Base-by-base conservation (phyloP, 1,140 invertebrate genomes). In the Atta cephalotes region DNA sequence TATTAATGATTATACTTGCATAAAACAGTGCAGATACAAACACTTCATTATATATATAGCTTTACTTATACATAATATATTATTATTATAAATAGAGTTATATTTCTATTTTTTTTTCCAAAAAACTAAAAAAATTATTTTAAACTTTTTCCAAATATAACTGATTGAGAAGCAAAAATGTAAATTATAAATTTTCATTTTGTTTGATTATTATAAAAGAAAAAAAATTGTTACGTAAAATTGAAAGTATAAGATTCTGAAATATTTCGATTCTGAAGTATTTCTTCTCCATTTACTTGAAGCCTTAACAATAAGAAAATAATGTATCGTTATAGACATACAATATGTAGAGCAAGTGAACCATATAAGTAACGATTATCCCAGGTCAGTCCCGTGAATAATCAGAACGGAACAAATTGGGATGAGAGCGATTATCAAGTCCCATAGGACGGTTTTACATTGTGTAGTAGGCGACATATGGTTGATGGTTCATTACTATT, bases 391-490 rank as follows among this genome's bases (percentile, higher is more conserved):
- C 88, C 79, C 86, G 79, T 80, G 85, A 87, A 88, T 85, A 92
- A 92, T 92, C 92, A 85, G 86, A 86, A 89, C 90, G 88, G 87
- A 89, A 92, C 85, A 90, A 93, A 93, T 93, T 91, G 85, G 88
- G 87, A 92, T 89, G 89, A 87, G 89, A 91, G 25, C 72, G 28
- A 81, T 86, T 90, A 91, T 89, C 79, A 85, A 88, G 84, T 76
- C 76, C 62, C 39, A 16, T 53, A 56, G 88, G 82, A 82, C 77
- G 87, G 62, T 85, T 77, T 77, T 88, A 87, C 86, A 87, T 92
- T 88, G 86, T 89, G 60, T 62, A 70, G 60, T 53, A 63, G 58
- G 68, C 87, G 86, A 90, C 90, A 87, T 91, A 90, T 89, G 92
- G 91, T 71, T 80, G 88, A 88, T 77, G 68, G 86, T 85, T 85